Percentiles rank a stretch among this genome's conserved stretches.
Conservation (phyloP, 2,113 vertebrate species). For the Microtus oregoni region DNA sequence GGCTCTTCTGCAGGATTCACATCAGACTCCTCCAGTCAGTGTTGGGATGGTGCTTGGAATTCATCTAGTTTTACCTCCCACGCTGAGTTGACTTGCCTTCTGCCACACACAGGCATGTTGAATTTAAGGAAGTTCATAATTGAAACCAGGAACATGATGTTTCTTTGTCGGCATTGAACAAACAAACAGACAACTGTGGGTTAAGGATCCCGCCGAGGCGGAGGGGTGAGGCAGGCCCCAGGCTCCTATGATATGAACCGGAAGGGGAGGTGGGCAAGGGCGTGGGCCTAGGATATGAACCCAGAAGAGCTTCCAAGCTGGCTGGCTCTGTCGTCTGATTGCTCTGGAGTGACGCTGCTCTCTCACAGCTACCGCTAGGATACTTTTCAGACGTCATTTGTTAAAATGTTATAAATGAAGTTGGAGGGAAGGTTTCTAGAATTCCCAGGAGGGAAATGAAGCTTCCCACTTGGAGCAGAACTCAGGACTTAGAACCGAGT, state of each 20-base stretch:
- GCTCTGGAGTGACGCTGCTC: neutral
- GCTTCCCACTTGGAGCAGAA: neutral
- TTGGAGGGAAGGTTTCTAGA: neutral
- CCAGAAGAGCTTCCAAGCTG: neutral
- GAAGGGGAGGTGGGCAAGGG: neutral
- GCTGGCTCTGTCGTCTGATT: neutral
- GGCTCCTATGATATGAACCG: no score
- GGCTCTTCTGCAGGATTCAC: neutral
- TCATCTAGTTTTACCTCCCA: neutral
- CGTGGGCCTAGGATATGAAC: neutral
- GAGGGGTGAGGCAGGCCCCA: neutral
- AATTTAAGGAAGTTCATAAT: neutral
- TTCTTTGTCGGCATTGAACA: neutral
- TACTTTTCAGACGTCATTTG: neutral
- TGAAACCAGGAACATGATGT: neutral
- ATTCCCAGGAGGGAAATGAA: conserved; percentile 32
- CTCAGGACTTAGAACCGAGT: neutral
- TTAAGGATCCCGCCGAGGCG: neutral
- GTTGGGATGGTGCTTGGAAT: neutral
- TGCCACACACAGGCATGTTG: neutral
- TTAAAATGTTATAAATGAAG: neutral
- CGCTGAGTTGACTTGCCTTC: neutral
- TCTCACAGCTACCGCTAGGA: fast-evolving
- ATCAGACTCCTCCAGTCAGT: neutral
- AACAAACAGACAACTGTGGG: neutral